A percentile compares a stretch with the other conserved stretches of the same genome.
These are phyloP conservation scores for Melanotaenia duboulayi DNA, from an alignment of 2,113 vertebrate species.

Conservation along the genomic window DNA sequence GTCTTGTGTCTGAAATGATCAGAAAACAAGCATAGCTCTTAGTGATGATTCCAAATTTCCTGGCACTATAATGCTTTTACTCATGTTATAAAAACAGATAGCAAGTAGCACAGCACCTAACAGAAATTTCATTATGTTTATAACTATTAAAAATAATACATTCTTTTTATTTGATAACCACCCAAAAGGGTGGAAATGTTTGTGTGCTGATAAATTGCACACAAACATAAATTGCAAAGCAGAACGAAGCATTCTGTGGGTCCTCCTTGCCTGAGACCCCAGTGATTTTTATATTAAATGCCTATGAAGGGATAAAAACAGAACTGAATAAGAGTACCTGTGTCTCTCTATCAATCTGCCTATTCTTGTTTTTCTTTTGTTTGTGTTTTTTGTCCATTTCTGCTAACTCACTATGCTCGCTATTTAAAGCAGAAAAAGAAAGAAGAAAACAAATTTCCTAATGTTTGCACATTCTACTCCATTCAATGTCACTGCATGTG, in stretches of 20 bases:
- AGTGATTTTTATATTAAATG: not conserved
- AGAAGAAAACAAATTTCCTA: conserved; percentile 9
- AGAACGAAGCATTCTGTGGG: no score
- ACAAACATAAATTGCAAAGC: no score
- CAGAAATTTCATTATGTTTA: not conserved
- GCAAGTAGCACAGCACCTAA: no score
- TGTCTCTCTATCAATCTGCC: not conserved
- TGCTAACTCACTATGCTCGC: not conserved
- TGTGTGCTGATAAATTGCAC: no score
- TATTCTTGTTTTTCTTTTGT: no score
- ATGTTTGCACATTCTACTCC: conserved; percentile 45
- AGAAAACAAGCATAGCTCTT: not conserved
- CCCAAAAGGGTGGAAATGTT: no score
- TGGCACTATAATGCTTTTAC: no score
- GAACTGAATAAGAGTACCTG: not conserved
- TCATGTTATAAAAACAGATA: no score
- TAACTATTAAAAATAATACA: not conserved
- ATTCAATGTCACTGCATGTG: conserved; percentile 57
- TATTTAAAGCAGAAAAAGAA: conserved; percentile 9
- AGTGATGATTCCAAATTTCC: accelerated
- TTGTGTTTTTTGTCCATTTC: conserved; percentile 1
- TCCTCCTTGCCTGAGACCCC: not conserved
- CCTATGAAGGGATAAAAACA: no score
- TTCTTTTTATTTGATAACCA: not conserved
- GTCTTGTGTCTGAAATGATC: not conserved